Evolutionary conservation across 2,888 invertebrate genomes (phyloP).

Genomic region (Mythimna lalbum): DNA sequence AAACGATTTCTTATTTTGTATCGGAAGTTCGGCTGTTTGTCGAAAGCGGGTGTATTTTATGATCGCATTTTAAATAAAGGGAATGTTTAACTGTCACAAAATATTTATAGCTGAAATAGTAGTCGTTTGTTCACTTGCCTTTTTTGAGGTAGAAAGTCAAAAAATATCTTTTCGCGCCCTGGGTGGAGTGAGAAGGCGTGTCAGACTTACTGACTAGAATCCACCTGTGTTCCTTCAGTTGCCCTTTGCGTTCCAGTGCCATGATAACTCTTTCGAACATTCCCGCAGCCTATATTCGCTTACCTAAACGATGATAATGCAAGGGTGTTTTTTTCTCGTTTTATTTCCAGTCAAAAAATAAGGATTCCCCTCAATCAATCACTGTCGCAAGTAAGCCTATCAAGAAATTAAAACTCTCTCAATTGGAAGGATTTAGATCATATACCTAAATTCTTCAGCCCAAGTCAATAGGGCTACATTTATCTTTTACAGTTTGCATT

Average conservation of each 20-base stretch:
- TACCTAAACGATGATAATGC: conserved; percentile 22
- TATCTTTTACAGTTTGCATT: conserved; percentile 29
- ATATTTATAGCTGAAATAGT: conserved; percentile 1
- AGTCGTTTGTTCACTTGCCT: not conserved
- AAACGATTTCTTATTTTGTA: conserved; percentile 1
- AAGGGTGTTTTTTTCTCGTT: conserved; percentile 13
- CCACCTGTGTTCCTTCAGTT: too few relatives aligned
- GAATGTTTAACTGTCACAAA: not conserved
- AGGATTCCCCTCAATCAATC: conserved; percentile 64
- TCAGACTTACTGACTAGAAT: too few relatives aligned
- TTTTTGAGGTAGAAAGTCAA: too few relatives aligned
- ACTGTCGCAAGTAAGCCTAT: conserved; percentile 63
- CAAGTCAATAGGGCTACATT: conserved; percentile 45
- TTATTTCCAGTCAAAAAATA: conserved; percentile 42
- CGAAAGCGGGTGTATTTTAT: too few relatives aligned
- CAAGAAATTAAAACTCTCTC: conserved; percentile 66
- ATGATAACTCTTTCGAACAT: too few relatives aligned
- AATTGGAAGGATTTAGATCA: conserved; percentile 62
- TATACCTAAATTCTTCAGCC: conserved; percentile 54
- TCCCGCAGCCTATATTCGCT: conserved; percentile 5
- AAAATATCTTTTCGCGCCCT: too few relatives aligned
- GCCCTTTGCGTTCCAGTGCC: too few relatives aligned
- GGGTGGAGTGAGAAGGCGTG: too few relatives aligned
- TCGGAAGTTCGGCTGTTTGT: not conserved
- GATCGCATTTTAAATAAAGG: not conserved